A percentile compares a stretch with the other conserved stretches of the same genome.
Conservation (phyloP, 2,888 invertebrate species). For the Ichneumoninae sp. region DNA sequence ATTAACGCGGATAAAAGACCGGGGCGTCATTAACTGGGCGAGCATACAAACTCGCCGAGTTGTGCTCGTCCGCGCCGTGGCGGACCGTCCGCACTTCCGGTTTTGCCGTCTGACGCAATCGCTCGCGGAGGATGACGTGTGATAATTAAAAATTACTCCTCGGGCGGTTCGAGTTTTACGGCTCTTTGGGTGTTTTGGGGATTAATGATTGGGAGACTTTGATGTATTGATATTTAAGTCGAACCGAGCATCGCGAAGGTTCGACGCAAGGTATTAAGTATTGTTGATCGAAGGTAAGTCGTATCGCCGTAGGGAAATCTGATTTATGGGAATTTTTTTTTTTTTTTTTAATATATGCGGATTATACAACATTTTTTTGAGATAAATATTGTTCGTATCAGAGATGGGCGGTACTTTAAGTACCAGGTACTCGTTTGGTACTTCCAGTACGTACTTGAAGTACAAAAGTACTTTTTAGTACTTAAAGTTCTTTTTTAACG, state of each 20-base stretch:
- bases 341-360: neutral
- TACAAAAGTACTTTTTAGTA: too few species aligned
- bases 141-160: neutral
- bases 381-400: neutral
- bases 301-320: slow-evolving; percentile 25
- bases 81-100: neutral
- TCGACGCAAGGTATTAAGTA: neutral
- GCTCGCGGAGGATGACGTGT: neutral
- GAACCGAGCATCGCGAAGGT: neutral
- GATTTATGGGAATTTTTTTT: neutral
- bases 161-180: neutral
- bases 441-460: too few species aligned
- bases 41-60: neutral
- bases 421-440: too few species aligned
- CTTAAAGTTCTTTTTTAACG: too few species aligned
- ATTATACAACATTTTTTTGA: neutral
- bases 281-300: neutral
- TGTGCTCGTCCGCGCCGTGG: neutral
- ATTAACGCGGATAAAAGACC: neutral
- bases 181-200: neutral
- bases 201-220: neutral
- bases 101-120: neutral
- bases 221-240: neutral
- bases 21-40: too few species aligned
- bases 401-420: too few species aligned